Evolutionary conservation across 2,888 invertebrate species (phyloP).

Genomic region (Spodoptera littoralis): DNA sequence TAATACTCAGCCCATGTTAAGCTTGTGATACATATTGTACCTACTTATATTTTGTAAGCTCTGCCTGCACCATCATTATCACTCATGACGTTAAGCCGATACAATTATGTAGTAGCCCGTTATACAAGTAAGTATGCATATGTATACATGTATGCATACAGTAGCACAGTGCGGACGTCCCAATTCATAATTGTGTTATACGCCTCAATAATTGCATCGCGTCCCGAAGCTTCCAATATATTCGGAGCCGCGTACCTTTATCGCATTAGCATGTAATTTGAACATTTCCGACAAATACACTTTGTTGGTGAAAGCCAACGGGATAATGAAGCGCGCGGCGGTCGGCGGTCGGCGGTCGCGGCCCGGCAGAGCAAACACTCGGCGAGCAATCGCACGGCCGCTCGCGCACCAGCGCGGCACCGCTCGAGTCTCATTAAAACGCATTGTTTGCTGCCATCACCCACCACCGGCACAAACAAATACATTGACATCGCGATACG

Average conservation of each 20-base stretch:
- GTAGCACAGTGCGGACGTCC: not conserved
- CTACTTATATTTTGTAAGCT: too few species aligned
- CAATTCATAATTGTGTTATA: slow-evolving; percentile 18
- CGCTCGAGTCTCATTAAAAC: not conserved
- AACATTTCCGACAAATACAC: slow-evolving; percentile 7
- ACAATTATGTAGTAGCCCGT: too few species aligned
- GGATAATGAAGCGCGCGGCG: slow-evolving; percentile 6
- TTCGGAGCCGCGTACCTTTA: not conserved
- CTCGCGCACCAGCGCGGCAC: too few species aligned
- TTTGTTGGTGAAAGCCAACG: slow-evolving; percentile 2
- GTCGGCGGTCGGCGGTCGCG: not conserved
- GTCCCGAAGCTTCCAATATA: slow-evolving; percentile 10
- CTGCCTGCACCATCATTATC: too few species aligned
- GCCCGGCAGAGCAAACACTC: slow-evolving; percentile 3
- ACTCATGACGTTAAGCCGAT: too few species aligned
- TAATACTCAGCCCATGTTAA: too few species aligned
- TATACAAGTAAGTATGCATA: too few species aligned
- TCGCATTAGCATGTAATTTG: slow-evolving; percentile 14
- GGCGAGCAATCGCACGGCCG: too few species aligned
- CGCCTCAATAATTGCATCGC: slow-evolving; percentile 30
- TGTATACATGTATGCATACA: not conserved
- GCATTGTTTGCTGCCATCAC: not conserved
- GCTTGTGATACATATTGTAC: too few species aligned
- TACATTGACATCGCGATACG: too few species aligned
- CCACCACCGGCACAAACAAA: too few species aligned